phyloP scores from a whole-genome alignment of 1,140 invertebrate genomes.

The Apis dorsata region DNA sequence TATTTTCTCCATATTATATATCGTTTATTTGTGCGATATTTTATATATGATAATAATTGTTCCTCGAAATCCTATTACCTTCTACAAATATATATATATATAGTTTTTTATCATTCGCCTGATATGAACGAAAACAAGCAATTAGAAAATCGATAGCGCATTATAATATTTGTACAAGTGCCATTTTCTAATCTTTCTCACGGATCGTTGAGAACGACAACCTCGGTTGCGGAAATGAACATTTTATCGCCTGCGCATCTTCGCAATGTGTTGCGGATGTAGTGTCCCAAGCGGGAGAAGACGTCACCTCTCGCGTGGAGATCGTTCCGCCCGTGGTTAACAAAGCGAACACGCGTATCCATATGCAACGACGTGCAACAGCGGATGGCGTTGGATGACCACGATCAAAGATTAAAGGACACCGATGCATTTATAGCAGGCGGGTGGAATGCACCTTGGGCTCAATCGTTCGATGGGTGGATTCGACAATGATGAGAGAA shows the following conservation, averaged over 20 bases:
- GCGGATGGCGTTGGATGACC: background rate
- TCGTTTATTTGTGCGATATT: too few relatives aligned
- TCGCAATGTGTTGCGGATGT: background rate
- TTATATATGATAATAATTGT: too few relatives aligned
- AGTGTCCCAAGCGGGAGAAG: constrained; percentile 17
- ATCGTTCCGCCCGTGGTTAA: constrained; percentile 32
- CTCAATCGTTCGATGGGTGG: background rate
- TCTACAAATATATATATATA: too few relatives aligned
- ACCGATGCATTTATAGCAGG: constrained; percentile 39
- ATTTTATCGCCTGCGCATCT: constrained; percentile 48
- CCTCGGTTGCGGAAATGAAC: constrained; percentile 39
- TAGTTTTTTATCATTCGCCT: too few relatives aligned
- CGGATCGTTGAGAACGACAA: constrained; percentile 34
- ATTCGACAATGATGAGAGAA: constrained; percentile 16
- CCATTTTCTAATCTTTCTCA: constrained; percentile 39
- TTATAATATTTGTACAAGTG: too few relatives aligned
- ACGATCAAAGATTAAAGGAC: constrained; percentile 29
- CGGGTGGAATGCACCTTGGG: background rate
- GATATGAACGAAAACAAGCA: too few relatives aligned
- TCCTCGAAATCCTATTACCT: too few relatives aligned
- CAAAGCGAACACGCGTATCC: constrained; percentile 40
- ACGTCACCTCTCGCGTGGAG: constrained; percentile 42
- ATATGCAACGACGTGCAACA: constrained; percentile 47
- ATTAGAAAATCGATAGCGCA: too few relatives aligned
- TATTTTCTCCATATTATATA: too few relatives aligned